Base-by-base conservation (phyloP, 2,113 vertebrate species). In the Xiphophorus hellerii region DNA sequence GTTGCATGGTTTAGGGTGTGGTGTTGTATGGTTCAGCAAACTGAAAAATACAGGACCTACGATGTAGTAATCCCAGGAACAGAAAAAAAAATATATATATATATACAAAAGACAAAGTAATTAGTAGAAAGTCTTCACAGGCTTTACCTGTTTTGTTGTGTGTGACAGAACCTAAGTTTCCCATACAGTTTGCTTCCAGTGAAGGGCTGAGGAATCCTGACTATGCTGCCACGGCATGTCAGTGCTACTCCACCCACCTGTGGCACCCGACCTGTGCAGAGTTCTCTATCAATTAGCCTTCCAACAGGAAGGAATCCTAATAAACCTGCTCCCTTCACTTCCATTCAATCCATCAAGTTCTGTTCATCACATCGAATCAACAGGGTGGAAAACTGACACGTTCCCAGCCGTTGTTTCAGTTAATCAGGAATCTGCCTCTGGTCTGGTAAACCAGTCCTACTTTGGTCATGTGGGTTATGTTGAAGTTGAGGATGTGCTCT, bases 401-500 rank as follows among this genome's bases (percentile, higher is more conserved):
- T 93, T 92, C 87, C 74, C 66, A 84, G 85, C 71, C 66, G 61
- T 83, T 77, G 80, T 97, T 96, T 96, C 95, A 86, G 84, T 95
- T 96, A 94, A 97, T 94, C 92, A 92, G 89, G 87, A 90, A 90
- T 92, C 85, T 86, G 89, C 88, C 87, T 90, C 83, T 82, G 82
- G 89, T 90, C 80, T 86, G 74, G 85, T 88, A 75, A 84, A 78
- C 76, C 29, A 27, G 65, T 63, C 22, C n/a, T 11, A 54, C 84
- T 80, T 71, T 73, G 78, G 62, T 89, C 78, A 78, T 33, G 70
- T 80, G 75, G 69, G 63, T 77, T 81, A 68, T 87, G 73, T 66
- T 82, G 37, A 64, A 35, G 76, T 82, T 77, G 48, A 58, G 74
- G 75, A 83, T 73, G 62, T 66, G 82, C 51, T 62, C 13, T 17